Conservation (phyloP, 2,113 vertebrate species). For the Thermophis baileyi region DNA sequence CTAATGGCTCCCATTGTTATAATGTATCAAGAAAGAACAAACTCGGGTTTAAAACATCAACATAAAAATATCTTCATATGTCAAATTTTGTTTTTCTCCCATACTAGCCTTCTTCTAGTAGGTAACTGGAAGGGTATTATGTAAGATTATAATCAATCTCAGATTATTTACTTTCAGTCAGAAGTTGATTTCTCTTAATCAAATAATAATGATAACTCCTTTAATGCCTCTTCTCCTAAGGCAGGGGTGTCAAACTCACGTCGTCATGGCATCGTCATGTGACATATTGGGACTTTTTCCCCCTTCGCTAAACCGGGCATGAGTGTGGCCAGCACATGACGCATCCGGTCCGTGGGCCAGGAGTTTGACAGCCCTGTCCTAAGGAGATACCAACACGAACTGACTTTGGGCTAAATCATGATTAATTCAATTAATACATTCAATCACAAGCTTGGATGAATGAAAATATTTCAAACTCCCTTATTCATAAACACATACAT, state of each 20-base stretch:
- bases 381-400: neutral
- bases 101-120: neutral
- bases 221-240: neutral
- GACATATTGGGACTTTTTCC: too few relatives aligned
- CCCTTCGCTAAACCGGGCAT: too few relatives aligned
- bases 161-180: conserved; percentile 8
- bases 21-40: conserved; percentile 18
- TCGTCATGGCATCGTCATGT: too few relatives aligned
- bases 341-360: too few relatives aligned
- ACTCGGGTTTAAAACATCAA: conserved; percentile 11
- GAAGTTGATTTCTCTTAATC: neutral
- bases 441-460: conserved; percentile 44
- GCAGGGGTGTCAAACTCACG: too few relatives aligned
- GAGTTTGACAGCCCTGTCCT: neutral
- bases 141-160: neutral
- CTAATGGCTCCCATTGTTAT: neutral
- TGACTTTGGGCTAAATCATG: conserved; percentile 1
- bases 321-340: too few relatives aligned
- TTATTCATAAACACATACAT: conserved; percentile 18
- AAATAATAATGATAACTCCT: neutral
- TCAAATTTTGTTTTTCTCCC: neutral
- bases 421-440: conserved; percentile 32
- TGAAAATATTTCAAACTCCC: conserved; percentile 30
- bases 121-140: neutral
- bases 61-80: conserved; percentile 14